Base-by-base conservation (phyloP, 2,797 vertebrate genomes). In the Hipposideros larvatus region DNA sequence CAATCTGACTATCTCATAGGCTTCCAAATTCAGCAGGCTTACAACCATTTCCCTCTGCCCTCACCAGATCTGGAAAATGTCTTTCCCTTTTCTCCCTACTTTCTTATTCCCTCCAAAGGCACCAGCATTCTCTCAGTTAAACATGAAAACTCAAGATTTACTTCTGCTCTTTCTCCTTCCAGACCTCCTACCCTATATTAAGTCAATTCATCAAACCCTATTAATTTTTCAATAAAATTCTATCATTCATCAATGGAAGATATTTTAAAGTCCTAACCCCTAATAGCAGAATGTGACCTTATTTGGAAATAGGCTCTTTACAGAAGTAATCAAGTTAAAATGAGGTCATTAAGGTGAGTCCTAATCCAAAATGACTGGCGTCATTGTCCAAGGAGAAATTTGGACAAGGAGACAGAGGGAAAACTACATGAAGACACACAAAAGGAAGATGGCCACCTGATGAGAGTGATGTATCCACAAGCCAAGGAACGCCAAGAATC, bases 81-180 rank as follows among this genome's bases (percentile, higher is more conserved):
- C 87, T 59, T 41, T 66, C 48, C 26, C 57, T 61, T 65, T 82
- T n/a, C 24, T 26, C 4, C 13, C 18, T n/a, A 61, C 37, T 73
- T 28, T 28, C 28, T 26, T 74, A 15, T n/a, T 77, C 22, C 15
- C 66, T 37, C 74, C 55, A 51, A 14, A 15, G 19, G 31, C 46
- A 41, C 14, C 37, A 57, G 28, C 59, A 80, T 63, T 73, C 24
- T 63, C 88, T 61, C 65, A 65, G 46, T 31, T 22, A 55, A 77
- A 16, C 9, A 83, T 65, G n/a, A 78, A 91, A 88, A 90, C 37
- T 94, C 79, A 78, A 65, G 34, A 87, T 68, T 87, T 87, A 92
- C n/a, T 55, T 91, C 78, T 89, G 41, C 10, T 90, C 18, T 41
- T 92, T 91, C 34, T 26, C 59, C 19, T 85, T 74, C 53, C 43